Conservation (phyloP, 53 echinoderm and acorn worm genomes). For the Holothuria leucospilota region DNA sequence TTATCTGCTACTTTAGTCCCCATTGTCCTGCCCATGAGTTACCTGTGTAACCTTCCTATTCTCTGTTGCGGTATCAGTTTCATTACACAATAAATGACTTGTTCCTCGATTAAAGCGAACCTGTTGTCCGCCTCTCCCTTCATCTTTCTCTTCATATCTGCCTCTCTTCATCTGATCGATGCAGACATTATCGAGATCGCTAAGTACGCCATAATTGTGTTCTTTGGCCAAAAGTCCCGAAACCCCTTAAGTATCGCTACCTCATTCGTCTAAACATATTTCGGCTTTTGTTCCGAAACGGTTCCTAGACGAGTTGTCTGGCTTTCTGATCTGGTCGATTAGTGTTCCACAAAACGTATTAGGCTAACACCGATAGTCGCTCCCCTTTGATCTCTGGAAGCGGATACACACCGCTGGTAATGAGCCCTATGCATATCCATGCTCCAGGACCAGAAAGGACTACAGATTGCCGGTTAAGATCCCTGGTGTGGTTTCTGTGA, state of each 20-base stretch:
- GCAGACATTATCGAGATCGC: constrained; percentile 3
- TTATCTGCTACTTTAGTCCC: too few species aligned
- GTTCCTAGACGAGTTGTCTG: constrained; percentile 30
- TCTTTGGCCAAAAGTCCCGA: constrained; percentile 2
- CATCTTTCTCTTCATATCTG: not conserved
- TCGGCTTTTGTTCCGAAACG: constrained; percentile 23
- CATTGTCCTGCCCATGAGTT: not conserved
- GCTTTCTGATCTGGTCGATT: constrained; percentile 22
- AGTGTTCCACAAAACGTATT: constrained; percentile 20
- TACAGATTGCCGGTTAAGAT: too few species aligned
- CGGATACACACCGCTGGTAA: constrained; percentile 1
- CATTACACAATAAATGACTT: constrained; percentile 12
- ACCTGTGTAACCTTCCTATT: constrained; percentile 5
- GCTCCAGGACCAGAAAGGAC: too few species aligned
- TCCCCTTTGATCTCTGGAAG: constrained; percentile 4
- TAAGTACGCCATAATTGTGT: constrained; percentile 42
- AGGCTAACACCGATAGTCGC: constrained; percentile 29
- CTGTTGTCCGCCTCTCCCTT: not conserved
- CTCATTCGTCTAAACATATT: constrained; percentile 40
- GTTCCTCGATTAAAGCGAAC: constrained; percentile 35
- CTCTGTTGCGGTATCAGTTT: constrained; percentile 18
- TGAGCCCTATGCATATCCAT: too few species aligned
- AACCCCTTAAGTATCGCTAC: constrained; percentile 27
- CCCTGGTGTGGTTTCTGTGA: too few species aligned
- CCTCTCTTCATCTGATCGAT: constrained; percentile 6